A percentile compares a stretch with the other conserved stretches of the same genome.
These are phyloP conservation scores for Coptodon bakossiorum DNA, from an alignment of 2,113 vertebrate species.

Conservation along the genomic window DNA sequence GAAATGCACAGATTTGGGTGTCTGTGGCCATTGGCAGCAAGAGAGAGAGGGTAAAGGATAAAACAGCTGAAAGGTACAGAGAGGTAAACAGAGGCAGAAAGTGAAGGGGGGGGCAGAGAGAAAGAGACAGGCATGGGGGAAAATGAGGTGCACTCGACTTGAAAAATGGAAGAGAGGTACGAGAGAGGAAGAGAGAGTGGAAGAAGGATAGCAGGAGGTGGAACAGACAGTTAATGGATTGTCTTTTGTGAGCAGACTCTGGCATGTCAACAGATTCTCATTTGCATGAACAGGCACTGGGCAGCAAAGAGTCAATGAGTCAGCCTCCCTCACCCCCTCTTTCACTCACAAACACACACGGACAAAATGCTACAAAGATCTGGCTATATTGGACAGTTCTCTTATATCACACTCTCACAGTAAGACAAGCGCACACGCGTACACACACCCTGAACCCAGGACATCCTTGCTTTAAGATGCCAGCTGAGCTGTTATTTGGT, in stretches of 20 bases:
- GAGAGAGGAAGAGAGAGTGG: background rate
- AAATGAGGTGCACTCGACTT: background rate
- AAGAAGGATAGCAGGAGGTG: background rate
- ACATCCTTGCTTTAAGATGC: background rate
- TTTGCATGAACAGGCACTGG: slow-evolving; percentile 53
- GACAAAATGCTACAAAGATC: background rate
- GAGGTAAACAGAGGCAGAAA: background rate
- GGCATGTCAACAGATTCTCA: slow-evolving; percentile 54
- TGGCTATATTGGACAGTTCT: background rate
- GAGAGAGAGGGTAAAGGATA: background rate
- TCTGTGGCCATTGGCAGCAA: background rate
- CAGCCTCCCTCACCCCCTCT: background rate
- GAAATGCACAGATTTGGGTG: background rate
- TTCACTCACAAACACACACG: background rate
- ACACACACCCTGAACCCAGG: background rate
- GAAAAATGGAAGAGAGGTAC: slow-evolving; percentile 1
- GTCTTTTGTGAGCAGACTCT: slow-evolving; percentile 34
- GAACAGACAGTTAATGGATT: slow-evolving; percentile 29
- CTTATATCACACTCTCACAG: background rate
- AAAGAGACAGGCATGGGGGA: background rate
- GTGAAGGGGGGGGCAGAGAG: background rate
- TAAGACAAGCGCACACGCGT: background rate
- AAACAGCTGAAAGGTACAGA: background rate
- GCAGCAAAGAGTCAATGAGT: slow-evolving; percentile 55
- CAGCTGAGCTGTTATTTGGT: background rate